phyloP scores from a whole-genome alignment of 2,797 vertebrate genomes.

The Astyanax mexicanus region DNA sequence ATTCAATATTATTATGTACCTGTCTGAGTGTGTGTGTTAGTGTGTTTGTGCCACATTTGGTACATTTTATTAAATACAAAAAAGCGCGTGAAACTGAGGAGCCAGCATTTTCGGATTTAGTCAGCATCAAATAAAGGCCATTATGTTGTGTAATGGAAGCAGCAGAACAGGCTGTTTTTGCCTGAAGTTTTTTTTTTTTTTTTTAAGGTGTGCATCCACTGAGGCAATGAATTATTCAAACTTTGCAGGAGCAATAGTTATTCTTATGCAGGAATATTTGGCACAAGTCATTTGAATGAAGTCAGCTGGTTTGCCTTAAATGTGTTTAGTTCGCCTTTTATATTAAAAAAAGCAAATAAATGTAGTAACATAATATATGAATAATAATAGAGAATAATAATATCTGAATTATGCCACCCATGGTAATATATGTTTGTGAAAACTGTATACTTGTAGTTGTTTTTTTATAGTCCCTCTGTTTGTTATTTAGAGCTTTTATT shows the following conservation, averaged over 20 bases:
- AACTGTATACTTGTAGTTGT: no score
- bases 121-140: conserved; percentile 6
- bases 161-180: neutral
- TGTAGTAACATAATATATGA: no score
- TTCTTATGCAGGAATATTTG: conserved; percentile 4
- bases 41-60: neutral
- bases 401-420: no score
- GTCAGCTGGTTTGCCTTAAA: neutral
- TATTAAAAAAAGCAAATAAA: neutral
- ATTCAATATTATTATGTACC: neutral
- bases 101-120: conserved; percentile 13
- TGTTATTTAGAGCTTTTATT: no score
- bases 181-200: neutral
- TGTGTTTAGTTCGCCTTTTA: neutral
- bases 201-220: neutral
- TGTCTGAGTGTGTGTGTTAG: neutral
- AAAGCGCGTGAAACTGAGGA: conserved; percentile 6
- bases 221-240: conserved; percentile 11
- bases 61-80: neutral
- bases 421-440: no score
- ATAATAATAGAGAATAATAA: no score
- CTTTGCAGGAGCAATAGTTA: conserved; percentile 3
- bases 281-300: neutral
- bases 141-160: conserved; percentile 1
- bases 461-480: no score